Percentiles rank a stretch among this genome's conserved stretches.
Conservation (phyloP, 2,797 vertebrate genomes). For the Pachyuromys duprasi region DNA sequence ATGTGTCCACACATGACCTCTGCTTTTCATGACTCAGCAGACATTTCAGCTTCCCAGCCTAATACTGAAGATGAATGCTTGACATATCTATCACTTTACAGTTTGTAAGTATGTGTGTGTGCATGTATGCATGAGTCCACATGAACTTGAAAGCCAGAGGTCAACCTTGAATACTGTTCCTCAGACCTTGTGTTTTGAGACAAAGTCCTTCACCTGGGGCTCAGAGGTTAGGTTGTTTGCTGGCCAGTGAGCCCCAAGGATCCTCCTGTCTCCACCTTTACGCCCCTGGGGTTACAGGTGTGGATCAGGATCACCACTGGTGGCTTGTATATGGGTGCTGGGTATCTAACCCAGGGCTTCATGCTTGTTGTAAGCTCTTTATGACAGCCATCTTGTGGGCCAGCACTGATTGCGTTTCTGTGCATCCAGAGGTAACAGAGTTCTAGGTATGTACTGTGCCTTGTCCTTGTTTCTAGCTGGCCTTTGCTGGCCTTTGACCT, state of each 20-base stretch:
- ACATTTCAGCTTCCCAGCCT: not conserved
- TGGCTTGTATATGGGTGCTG: not conserved
- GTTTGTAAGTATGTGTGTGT: not conserved
- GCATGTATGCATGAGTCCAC: not conserved
- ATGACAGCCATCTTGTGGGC: not conserved
- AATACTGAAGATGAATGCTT: not conserved
- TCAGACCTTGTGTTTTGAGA: not conserved
- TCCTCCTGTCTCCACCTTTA: no score
- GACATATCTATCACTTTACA: not conserved
- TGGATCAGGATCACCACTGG: not conserved
- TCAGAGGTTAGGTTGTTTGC: not conserved
- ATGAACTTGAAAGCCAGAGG: not conserved
- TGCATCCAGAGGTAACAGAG: not conserved
- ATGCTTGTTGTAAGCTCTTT: not conserved
- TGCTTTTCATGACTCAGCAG: no score
- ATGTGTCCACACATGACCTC: fast-evolving
- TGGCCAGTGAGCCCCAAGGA: not conserved
- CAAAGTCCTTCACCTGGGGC: not conserved
- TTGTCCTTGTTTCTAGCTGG: not conserved
- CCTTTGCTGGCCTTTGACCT: not conserved
- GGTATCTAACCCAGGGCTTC: not conserved
- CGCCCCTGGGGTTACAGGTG: not conserved
- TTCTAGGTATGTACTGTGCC: fast-evolving
- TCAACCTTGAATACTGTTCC: not conserved
- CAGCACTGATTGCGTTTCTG: not conserved